Conservation (phyloP, 1,140 invertebrate genomes). For the Pseudomyrmex gracilis region DNA sequence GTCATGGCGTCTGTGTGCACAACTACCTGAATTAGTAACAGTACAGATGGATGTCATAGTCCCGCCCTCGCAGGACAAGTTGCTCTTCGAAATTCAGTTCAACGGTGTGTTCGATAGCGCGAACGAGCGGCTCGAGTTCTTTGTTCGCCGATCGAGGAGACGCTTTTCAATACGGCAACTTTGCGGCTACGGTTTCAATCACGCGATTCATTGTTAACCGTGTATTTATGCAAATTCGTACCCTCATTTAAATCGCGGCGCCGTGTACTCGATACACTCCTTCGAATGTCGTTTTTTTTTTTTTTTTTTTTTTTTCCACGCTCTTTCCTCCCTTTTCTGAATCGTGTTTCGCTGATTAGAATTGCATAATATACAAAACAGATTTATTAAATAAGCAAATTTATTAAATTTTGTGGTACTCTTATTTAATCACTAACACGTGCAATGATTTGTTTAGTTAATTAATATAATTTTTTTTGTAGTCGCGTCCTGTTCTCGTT, state of each 20-base stretch:
- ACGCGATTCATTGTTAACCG: neutral
- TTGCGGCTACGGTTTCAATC: neutral
- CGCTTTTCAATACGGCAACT: neutral
- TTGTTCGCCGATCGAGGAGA: neutral
- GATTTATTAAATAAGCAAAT: too few species aligned
- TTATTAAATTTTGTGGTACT: too few species aligned
- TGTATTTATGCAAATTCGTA: slow-evolving; percentile 26
- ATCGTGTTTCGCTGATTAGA: too few species aligned
- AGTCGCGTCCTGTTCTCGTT: neutral
- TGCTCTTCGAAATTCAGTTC: neutral
- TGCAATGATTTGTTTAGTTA: neutral
- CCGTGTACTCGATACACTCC: neutral
- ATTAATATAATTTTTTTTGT: neutral
- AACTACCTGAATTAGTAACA: too few species aligned
- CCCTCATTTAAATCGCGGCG: neutral
- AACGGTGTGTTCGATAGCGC: neutral
- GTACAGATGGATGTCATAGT: neutral
- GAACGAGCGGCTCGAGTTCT: neutral
- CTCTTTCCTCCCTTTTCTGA: too few species aligned
- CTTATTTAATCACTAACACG: too few species aligned
- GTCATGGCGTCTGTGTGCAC: neutral
- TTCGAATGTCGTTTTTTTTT: neutral
- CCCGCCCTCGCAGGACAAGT: neutral
- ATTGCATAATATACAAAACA: too few species aligned
- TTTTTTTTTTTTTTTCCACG: neutral